Evolutionary conservation across 2,888 invertebrate genomes (phyloP), one percentile per base, ranked within the genome.

Genomic region (Smittia aterrima): DNA sequence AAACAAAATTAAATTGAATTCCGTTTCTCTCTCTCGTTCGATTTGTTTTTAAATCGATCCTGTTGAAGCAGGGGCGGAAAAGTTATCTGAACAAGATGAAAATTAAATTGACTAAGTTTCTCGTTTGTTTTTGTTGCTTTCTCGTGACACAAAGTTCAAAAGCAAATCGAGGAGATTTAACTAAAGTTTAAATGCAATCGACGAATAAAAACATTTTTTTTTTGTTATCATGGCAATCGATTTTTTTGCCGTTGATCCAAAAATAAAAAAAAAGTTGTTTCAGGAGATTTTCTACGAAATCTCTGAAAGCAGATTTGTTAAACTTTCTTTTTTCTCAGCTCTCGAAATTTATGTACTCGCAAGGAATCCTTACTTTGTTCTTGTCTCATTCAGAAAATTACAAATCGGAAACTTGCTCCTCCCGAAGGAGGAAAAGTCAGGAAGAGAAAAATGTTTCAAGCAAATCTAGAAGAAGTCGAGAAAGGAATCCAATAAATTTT

Each of bases 1-100:
- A 58, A 20, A 58, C 20, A 11, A 22, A 16, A 58, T 58, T 58
- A 58, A 58, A 58, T 58, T 58, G 58, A 22, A 22, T 58, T n/a
- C 11, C 9, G 32, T 9, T n/a, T 32, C 32, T 32, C 32, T 32
- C 32, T 32, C 32, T 32, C 32, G 32, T 32, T 32, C 11, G 47
- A 47, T 47, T 47, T 47, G 47, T 16, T 47, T 47, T 47, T 47
- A 47, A n/a, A 16, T 47, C 47, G 47, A 47, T 47, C 16, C 16
- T 47, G 11, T 9, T 32, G 16, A 47, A 3, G 47, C 16, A 11
- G 47, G 47, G 47, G 47, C 16, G 47, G 47, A 6, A 47, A 47
- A 47, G 47, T n/a, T n/a, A 6, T 32, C 32, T 47, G 16, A 47
- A 47, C 11, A 16, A 47, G 47, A 47, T n/a, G 11, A n/a, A n/a